Evolutionary conservation across 2,888 invertebrate species (phyloP).

Genomic region (Acleris emargana): DNA sequence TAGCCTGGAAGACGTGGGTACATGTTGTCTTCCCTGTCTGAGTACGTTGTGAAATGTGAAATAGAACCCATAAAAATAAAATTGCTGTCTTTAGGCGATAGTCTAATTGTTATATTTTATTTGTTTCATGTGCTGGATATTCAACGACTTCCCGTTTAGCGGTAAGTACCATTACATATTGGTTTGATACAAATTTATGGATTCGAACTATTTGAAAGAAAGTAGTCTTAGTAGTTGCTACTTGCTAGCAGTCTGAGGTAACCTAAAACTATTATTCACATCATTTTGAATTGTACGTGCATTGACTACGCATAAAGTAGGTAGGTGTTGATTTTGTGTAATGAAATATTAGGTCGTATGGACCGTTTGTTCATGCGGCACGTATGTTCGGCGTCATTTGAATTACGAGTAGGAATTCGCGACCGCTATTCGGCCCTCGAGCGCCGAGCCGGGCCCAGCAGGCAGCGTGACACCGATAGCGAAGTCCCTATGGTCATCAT

Average conservation of each 20-base stretch:
- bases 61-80: not conserved
- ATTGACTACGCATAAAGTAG: constrained; percentile 46
- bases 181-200: not conserved
- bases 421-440: constrained; percentile 80
- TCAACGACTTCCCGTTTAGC: constrained; percentile 54
- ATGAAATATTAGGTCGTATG: constrained; percentile 77
- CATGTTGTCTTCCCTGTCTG: constrained; percentile 76
- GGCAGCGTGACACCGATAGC: constrained; percentile 75
- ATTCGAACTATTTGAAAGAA: not conserved
- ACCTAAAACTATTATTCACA: constrained; percentile 19
- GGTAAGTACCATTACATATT: constrained; percentile 59
- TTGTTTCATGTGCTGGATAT: constrained; percentile 76
- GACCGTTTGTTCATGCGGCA: constrained; percentile 73
- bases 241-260: not conserved
- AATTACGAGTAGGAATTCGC: constrained; percentile 82
- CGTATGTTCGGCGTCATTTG: constrained; percentile 70
- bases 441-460: constrained; percentile 55
- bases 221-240: not conserved
- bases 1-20: constrained; percentile 71
- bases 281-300: constrained; percentile 47
- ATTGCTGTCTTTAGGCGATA: constrained; percentile 18
- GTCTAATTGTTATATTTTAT: constrained; percentile 38
- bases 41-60: constrained; percentile 49
- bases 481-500: constrained; percentile 66
- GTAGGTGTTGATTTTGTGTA: constrained; percentile 57